Base-by-base conservation (phyloP, 2,113 vertebrate genomes). In the Castor canadensis region DNA sequence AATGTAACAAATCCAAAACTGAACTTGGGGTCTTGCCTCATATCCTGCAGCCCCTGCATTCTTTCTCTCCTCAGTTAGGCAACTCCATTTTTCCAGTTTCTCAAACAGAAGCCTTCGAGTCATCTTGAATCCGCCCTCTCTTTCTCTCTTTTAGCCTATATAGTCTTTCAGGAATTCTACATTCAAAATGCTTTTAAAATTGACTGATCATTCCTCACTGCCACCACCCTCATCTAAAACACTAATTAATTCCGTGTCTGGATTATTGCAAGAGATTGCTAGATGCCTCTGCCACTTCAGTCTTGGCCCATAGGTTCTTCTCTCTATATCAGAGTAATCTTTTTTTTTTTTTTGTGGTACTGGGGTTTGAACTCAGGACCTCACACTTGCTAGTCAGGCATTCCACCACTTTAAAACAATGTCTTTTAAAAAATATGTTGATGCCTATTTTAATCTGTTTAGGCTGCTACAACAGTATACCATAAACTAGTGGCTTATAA, bases 131-230 rank as follows among this genome's bases (percentile, higher is more conserved):
- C 24, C 9, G 38, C 52, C 35, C 1, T n/a, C 15, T 32, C 8
- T 76, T 40, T 35, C 16, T 89, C 52, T 66, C 45, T 47, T 35
- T 13, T 3, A 52, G 7, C 72, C 24, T 45, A 3, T 90, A 13
- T 87, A 35, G 5, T 95, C 66, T 47, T 92, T 75, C 35, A 45
- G 24, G 28, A 93, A 84, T 56, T 49, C 24, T 88, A 35, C 2
- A 82, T 47, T 91, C 47, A 75, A 89, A 92, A 75, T 92, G n/a
- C 71, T 77, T 96, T 82, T 28, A 71, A 22, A 66, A 76, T 71
- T 94, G 9, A 20, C 67, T 94, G 9, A 20, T 10, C 45, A 19
- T 11, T n/a, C 17, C 82, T 58, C 30, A 56, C 40, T 76, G 60
- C 43, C 62, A 62, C 69, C 40, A 75, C 28, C 35, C 13, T 73